These are phyloP conservation scores for Boloria euphrosyne DNA, from an alignment of 2,888 invertebrate species.

Conservation along the genomic window DNA sequence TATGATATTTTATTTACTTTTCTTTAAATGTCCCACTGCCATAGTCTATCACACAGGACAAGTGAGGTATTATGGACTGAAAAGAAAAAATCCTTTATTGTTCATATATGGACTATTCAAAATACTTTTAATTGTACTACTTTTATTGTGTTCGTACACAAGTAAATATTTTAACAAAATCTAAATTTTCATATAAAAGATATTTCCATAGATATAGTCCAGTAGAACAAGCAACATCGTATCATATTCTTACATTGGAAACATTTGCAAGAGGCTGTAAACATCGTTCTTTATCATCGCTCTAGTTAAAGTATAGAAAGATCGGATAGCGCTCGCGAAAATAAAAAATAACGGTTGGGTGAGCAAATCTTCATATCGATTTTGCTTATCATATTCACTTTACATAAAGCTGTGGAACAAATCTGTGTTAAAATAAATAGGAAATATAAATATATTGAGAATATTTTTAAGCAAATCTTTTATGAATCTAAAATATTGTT, in stretches of 20 bases:
- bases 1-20: too few relatives aligned
- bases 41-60: too few relatives aligned
- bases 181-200: not conserved
- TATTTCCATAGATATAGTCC: not conserved
- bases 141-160: too few relatives aligned
- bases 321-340: constrained; percentile 23
- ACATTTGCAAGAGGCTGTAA: constrained; percentile 15
- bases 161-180: too few relatives aligned
- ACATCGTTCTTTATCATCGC: constrained; percentile 20
- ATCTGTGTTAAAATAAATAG: not conserved
- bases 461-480: constrained; percentile 2
- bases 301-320: constrained; percentile 24
- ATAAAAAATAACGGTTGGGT: constrained; percentile 29
- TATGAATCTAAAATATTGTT: not conserved
- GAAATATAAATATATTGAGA: not conserved
- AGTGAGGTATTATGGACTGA: too few relatives aligned
- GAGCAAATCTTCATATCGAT: constrained; percentile 33
- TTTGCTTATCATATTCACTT: constrained; percentile 33
- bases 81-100: too few relatives aligned
- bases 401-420: constrained; percentile 22
- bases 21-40: too few relatives aligned
- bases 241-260: constrained; percentile 5
- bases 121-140: too few relatives aligned
- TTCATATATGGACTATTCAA: too few relatives aligned
- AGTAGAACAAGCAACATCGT: not conserved